Evolutionary conservation across 2,797 vertebrate species (phyloP).

Genomic region (Girardinus metallicus): DNA sequence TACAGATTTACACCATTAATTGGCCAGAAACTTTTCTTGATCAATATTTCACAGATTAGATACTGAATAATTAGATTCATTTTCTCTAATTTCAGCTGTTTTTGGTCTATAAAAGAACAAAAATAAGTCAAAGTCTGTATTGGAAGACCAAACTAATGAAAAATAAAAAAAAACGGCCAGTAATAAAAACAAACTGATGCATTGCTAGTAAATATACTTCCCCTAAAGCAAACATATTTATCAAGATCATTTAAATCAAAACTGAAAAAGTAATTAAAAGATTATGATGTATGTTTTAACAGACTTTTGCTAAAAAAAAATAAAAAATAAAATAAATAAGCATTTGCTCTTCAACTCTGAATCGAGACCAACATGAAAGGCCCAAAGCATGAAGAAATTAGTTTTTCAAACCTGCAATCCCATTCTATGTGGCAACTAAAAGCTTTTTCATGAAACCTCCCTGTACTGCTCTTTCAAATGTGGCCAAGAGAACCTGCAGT

Average conservation of each 20-base stretch:
- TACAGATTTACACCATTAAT: not conserved
- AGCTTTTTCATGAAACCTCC: not conserved
- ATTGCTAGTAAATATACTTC: conserved; percentile 22
- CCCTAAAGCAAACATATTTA: conserved; percentile 37
- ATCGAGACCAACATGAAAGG: not conserved
- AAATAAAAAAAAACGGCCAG: not conserved
- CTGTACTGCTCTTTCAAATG: conserved; percentile 5
- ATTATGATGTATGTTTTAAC: not conserved
- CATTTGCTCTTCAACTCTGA: not conserved
- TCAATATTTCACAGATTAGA: not conserved
- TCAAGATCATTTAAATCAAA: conserved; percentile 19
- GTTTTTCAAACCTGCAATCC: not conserved
- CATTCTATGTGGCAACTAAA: not conserved
- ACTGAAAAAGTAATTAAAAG: not conserved
- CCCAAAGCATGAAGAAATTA: not conserved
- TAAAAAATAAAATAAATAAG: not conserved
- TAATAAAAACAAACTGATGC: not conserved
- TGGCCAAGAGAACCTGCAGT: conserved; percentile 4
- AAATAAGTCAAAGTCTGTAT: not conserved
- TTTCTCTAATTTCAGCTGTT: not conserved
- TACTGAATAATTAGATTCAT: not conserved
- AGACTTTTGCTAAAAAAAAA: not conserved
- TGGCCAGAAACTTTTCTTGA: not conserved
- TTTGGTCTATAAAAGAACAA: not conserved
- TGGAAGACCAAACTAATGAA: not conserved